Evolutionary conservation across 2,888 invertebrate genomes (phyloP).

Genomic region (Amphipyra tragopoginis): DNA sequence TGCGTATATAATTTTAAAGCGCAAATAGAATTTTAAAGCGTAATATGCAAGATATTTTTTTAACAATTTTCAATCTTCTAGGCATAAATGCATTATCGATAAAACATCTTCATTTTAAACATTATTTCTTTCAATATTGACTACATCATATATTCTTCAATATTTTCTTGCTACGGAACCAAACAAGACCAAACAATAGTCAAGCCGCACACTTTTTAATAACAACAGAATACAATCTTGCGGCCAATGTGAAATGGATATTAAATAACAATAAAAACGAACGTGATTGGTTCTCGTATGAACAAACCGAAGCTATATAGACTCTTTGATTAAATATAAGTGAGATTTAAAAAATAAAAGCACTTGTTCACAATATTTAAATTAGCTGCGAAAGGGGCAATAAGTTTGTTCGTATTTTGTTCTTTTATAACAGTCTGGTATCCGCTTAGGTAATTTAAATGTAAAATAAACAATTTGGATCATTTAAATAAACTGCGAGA

Average conservation of each 20-base stretch:
- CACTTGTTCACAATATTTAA: constrained; percentile 11
- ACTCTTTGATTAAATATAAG: constrained; percentile 58
- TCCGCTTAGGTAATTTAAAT: constrained; percentile 18
- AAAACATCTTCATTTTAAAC: too few species aligned
- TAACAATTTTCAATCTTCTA: too few species aligned
- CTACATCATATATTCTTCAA: too few species aligned
- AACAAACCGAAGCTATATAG: constrained; percentile 54
- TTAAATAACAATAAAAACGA: constrained; percentile 72
- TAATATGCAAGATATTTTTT: not conserved
- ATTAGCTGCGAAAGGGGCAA: constrained; percentile 7
- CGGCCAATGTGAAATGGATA: constrained; percentile 68
- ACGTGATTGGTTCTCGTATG: constrained; percentile 70
- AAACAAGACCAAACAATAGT: constrained; percentile 22
- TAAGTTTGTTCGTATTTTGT: constrained; percentile 14
- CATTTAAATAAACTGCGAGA: constrained; percentile 27
- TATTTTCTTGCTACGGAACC: constrained; percentile 30
- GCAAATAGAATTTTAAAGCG: not conserved
- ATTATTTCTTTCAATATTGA: too few species aligned
- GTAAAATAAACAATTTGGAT: constrained; percentile 18
- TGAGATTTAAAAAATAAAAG: constrained; percentile 43
- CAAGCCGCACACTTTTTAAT: constrained; percentile 55
- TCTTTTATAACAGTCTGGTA: constrained; percentile 14
- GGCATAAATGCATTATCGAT: too few species aligned
- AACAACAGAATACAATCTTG: constrained; percentile 67
- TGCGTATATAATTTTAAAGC: not conserved